Evolutionary conservation across 1,140 invertebrate genomes (phyloP), one percentile per base, ranked within the genome.

Genomic region (Apis dorsata): DNA sequence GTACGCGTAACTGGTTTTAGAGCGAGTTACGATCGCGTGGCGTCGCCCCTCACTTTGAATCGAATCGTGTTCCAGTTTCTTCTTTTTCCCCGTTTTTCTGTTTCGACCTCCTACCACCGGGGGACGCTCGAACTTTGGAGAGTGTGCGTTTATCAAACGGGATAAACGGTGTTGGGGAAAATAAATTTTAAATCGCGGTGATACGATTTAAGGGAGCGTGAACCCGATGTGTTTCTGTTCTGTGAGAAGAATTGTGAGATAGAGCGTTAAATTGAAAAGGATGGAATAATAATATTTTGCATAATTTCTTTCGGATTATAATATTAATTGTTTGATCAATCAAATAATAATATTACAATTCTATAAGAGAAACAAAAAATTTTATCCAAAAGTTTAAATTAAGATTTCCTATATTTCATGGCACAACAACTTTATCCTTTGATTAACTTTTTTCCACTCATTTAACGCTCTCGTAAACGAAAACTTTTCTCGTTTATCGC

Each of bases 1-100:
- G 53, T 28, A 65, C 59, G 79, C 79, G 53, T 75, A 81, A 81
- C 62, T 81, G 60, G 60, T 66, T 75, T 11, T 21, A 66, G 24
- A 55, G 55, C 19, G 55, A 19, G 21, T 65, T 51, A 5, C 24
- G 60, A 15, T 28, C 72, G n/a, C 19, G 62, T 19, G 49, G 51
- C 49, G n/a, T 9, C 55, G 59, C 10, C 59, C n/a, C 21, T 60
- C n/a, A 49, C 55, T 71, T 53, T 63, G 24, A 75, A 81, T 81
- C 75, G 66, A 81, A 66, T 49, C 17, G 24, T 65, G 49, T 24
- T n/a, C 44, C 17, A 49, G 24, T 53, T 65, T 10, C 15, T 57
- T 13, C 8, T 51, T 24, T 51, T 53, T 59, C 13, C 21, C 7
- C 12, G 1, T 72, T 28, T 72, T 57, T 57, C 15, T 51, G 19